Evolutionary conservation across 1,140 invertebrate species (phyloP).

Genomic region (Drosophila fuyamai): DNA sequence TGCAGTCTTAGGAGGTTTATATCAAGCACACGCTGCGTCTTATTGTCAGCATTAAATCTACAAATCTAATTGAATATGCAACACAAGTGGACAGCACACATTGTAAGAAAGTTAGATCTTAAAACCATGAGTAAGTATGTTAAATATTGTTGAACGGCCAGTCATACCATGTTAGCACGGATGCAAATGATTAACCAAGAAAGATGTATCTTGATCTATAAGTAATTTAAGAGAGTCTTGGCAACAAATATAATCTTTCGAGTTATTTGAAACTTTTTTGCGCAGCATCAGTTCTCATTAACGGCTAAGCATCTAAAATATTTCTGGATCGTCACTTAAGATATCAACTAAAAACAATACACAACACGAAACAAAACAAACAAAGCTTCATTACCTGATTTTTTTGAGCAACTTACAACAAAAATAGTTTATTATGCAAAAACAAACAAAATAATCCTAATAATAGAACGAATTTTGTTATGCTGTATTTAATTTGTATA

Average conservation of each 20-base stretch:
- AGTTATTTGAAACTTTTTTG: slow-evolving; percentile 39
- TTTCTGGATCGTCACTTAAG: slow-evolving; percentile 31
- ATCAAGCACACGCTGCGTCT: slow-evolving; percentile 42
- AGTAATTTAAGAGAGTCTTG: slow-evolving; percentile 14
- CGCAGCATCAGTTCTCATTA: slow-evolving; percentile 14
- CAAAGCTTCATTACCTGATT: slow-evolving; percentile 81
- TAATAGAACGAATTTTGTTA: slow-evolving; percentile 72
- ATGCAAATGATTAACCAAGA: not conserved
- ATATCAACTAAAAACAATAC: slow-evolving; percentile 22
- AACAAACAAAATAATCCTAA: slow-evolving; percentile 30
- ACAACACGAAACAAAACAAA: slow-evolving; percentile 59
- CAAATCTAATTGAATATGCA: slow-evolving; percentile 20
- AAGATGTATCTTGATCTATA: slow-evolving; percentile 5
- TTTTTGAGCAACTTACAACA: slow-evolving; percentile 66
- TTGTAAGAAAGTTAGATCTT: slow-evolving; percentile 7
- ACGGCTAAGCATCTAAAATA: slow-evolving; percentile 15
- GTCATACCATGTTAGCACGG: slow-evolving; percentile 7
- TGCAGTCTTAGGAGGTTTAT: slow-evolving; percentile 55
- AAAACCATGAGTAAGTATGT: slow-evolving; percentile 45
- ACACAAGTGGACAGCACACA: slow-evolving; percentile 1
- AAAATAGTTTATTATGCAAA: slow-evolving; percentile 60
- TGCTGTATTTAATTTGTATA: slow-evolving; percentile 39
- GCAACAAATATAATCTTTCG: slow-evolving; percentile 15
- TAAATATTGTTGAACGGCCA: slow-evolving; percentile 55
- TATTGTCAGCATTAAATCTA: slow-evolving; percentile 25